Conservation (phyloP, 2,888 invertebrate species). For the Spicauda simplicius region DNA sequence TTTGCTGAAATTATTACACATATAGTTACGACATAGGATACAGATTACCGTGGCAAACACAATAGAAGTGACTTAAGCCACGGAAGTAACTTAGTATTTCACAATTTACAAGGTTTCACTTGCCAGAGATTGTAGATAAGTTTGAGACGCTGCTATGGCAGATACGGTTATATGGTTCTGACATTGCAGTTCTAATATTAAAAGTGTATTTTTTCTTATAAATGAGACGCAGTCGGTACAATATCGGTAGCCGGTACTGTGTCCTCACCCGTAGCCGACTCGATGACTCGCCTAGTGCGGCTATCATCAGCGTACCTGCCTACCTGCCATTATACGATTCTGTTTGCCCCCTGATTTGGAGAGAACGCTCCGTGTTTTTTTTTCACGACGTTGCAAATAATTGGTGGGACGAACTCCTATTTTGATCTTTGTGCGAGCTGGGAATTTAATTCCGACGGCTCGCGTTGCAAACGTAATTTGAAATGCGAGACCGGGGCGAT, state of each 20-base stretch:
- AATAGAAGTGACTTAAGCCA: too few species aligned
- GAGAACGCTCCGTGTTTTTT: constrained; percentile 18
- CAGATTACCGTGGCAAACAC: too few species aligned
- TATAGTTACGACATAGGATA: too few species aligned
- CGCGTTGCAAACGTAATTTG: constrained; percentile 34
- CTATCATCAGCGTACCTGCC: constrained; percentile 9
- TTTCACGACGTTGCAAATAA: constrained; percentile 30
- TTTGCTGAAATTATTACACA: too few species aligned
- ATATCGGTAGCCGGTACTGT: too few species aligned
- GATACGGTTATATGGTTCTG: too few species aligned
- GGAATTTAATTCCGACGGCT: constrained; percentile 33
- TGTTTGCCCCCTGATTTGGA: constrained; percentile 29
- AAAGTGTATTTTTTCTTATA: neutral
- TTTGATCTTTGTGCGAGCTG: constrained; percentile 33
- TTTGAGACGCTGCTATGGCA: too few species aligned
- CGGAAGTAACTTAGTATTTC: too few species aligned
- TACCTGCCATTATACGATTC: constrained; percentile 20
- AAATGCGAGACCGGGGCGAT: constrained; percentile 28
- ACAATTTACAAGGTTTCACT: too few species aligned
- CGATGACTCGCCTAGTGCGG: neutral
- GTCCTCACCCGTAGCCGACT: neutral
- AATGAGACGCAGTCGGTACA: neutral
- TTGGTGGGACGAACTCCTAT: constrained; percentile 29
- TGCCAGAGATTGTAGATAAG: too few species aligned
- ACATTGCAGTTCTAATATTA: too few species aligned